Conservation (phyloP, 92 coral and sea anemone species). For the Zoanthus sansibaricus region DNA sequence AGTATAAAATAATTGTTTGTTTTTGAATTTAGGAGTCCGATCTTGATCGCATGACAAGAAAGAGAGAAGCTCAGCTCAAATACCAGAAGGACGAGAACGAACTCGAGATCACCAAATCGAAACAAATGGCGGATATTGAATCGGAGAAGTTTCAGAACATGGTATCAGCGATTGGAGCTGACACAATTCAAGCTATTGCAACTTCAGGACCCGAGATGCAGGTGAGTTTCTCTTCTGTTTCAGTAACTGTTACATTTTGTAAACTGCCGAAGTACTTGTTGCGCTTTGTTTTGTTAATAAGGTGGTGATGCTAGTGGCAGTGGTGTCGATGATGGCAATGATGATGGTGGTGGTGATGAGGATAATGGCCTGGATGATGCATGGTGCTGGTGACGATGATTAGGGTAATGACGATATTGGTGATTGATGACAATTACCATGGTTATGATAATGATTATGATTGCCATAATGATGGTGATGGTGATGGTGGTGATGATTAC, state of each 20-base stretch:
- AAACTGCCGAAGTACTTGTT: neutral
- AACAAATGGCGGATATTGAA: slow-evolving; percentile 85
- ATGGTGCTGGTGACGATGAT: too few species aligned
- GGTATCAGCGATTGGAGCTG: slow-evolving; percentile 98
- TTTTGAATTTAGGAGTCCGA: slow-evolving; percentile 79
- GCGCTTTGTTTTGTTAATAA: too few species aligned
- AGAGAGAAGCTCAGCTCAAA: slow-evolving; percentile 82
- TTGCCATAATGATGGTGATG: too few species aligned
- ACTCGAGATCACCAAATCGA: slow-evolving; percentile 82
- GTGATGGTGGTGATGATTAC: too few species aligned
- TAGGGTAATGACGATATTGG: too few species aligned
- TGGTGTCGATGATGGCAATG: too few species aligned
- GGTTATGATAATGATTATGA: too few species aligned
- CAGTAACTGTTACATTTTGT: neutral
- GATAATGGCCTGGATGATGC: too few species aligned
- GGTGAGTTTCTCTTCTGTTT: slow-evolving; percentile 59
- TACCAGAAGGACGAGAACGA: slow-evolving; percentile 77
- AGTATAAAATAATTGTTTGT: neutral
- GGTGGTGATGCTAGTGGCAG: too few species aligned
- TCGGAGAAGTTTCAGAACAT: slow-evolving; percentile 92
- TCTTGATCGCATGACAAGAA: slow-evolving; percentile 81
- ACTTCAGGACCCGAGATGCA: slow-evolving; percentile 99
- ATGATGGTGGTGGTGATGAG: too few species aligned
- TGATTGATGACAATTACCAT: too few species aligned
- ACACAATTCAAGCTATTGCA: slow-evolving; percentile 97